phyloP scores from a whole-genome alignment of 2,113 vertebrate genomes.

The Mobula birostris region DNA sequence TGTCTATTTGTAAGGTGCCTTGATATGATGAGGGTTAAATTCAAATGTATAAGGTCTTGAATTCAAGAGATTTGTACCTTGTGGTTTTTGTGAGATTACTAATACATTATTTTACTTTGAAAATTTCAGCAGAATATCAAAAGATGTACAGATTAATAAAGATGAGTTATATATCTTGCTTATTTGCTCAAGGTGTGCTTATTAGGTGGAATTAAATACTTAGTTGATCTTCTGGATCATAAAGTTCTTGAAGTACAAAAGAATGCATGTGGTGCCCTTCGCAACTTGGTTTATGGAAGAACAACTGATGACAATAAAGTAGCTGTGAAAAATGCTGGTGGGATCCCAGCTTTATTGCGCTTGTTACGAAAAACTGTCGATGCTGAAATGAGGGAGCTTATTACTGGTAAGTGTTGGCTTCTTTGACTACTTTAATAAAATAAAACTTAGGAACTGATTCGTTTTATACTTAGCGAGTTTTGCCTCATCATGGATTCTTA shows the following conservation, averaged over 20 bases:
- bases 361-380: constrained; percentile 85
- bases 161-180: not conserved
- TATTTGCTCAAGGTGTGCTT: constrained; percentile 69
- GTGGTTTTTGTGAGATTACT: not conserved
- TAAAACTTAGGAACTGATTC: not conserved
- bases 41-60: not conserved
- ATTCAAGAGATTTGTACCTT: not conserved
- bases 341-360: constrained; percentile 81
- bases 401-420: constrained; percentile 69
- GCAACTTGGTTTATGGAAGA: constrained; percentile 92
- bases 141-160: not conserved
- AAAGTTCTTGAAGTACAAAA: constrained; percentile 89
- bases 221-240: constrained; percentile 91
- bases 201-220: constrained; percentile 86
- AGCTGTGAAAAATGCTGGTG: constrained; percentile 85
- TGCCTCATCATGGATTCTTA: not conserved
- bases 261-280: constrained; percentile 85
- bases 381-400: constrained; percentile 85
- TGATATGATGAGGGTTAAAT: not conserved
- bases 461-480: not conserved
- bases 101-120: not conserved
- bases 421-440: not conserved
- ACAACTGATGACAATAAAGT: constrained; percentile 92
- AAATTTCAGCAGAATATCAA: not conserved
- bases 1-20: not conserved